Conservation (phyloP, 2,888 invertebrate species). For the Chymomyza amoena region DNA sequence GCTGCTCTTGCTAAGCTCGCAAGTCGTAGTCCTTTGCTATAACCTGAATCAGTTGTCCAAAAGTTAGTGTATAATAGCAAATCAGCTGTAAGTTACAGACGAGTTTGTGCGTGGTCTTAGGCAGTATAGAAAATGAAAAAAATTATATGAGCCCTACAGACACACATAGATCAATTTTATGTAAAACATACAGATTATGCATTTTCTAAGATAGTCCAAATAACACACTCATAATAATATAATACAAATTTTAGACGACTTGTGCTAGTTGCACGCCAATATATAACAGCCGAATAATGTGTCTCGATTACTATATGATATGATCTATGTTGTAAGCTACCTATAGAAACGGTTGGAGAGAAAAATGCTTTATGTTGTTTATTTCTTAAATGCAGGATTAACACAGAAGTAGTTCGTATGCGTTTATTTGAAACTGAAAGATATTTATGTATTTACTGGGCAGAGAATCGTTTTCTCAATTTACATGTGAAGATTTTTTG, state of each 20-base stretch:
- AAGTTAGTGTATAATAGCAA: slow-evolving; percentile 1
- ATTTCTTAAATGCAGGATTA: neutral
- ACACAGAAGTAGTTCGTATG: neutral
- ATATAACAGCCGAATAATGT: neutral
- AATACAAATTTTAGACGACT: slow-evolving; percentile 40
- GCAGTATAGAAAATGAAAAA: slow-evolving; percentile 37
- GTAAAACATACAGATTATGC: slow-evolving; percentile 66
- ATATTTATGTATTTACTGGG: neutral
- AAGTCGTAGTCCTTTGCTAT: neutral
- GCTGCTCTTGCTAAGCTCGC: slow-evolving; percentile 77
- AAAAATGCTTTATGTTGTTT: too few relatives aligned
- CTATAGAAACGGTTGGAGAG: neutral
- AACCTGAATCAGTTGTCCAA: slow-evolving; percentile 56
- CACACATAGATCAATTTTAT: slow-evolving; percentile 24
- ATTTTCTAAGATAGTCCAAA: slow-evolving; percentile 69
- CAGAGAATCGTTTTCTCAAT: neutral
- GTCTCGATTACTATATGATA: slow-evolving; percentile 5
- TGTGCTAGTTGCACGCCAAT: neutral
- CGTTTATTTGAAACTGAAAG: neutral
- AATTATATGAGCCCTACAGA: slow-evolving; percentile 19
- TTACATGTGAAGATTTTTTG: neutral
- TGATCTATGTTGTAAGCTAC: neutral
- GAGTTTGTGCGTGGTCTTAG: slow-evolving; percentile 33
- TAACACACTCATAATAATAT: slow-evolving; percentile 48
- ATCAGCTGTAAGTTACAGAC: slow-evolving; percentile 25